Conservation (phyloP, 92 coral and sea anemone genomes). For the Zoanthus solanderi region DNA sequence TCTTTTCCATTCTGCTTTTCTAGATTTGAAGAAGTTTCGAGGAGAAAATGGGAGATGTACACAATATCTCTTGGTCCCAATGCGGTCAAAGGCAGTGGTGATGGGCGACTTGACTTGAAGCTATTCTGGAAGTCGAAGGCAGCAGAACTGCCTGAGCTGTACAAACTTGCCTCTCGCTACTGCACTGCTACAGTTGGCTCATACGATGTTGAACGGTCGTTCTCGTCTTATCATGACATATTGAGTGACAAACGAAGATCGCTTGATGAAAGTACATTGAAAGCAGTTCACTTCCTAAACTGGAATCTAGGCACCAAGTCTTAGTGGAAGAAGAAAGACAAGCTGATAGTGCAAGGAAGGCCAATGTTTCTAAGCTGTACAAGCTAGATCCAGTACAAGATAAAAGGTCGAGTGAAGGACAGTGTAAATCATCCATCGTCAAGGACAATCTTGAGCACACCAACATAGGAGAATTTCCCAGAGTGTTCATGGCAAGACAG, state of each 20-base stretch:
- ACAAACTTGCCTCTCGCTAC: conserved; percentile 28
- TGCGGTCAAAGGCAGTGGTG: conserved; percentile 54
- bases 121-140: conserved; percentile 44
- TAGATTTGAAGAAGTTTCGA: conserved; percentile 50
- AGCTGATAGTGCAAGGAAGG: conserved; percentile 19
- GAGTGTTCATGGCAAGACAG: background rate
- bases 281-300: conserved; percentile 43
- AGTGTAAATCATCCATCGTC: background rate
- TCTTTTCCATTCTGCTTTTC: conserved; percentile 28
- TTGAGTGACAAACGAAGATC: conserved; percentile 36
- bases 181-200: conserved; percentile 29
- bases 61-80: conserved; percentile 44
- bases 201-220: conserved; percentile 32
- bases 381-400: conserved; percentile 14
- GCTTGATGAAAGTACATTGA: conserved; percentile 25
- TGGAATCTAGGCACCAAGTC: conserved; percentile 36
- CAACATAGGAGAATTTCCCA: conserved; percentile 18
- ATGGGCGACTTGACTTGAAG: conserved; percentile 23
- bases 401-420: background rate
- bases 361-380: conserved; percentile 8
- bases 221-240: conserved; percentile 32
- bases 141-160: conserved; percentile 23
- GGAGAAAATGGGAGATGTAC: conserved; percentile 63
- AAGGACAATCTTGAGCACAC: background rate
- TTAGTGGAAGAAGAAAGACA: conserved; percentile 37